Evolutionary conservation across 2,888 invertebrate genomes (phyloP), one percentile per base, ranked within the genome.

Genomic region (Orthosia cruda): DNA sequence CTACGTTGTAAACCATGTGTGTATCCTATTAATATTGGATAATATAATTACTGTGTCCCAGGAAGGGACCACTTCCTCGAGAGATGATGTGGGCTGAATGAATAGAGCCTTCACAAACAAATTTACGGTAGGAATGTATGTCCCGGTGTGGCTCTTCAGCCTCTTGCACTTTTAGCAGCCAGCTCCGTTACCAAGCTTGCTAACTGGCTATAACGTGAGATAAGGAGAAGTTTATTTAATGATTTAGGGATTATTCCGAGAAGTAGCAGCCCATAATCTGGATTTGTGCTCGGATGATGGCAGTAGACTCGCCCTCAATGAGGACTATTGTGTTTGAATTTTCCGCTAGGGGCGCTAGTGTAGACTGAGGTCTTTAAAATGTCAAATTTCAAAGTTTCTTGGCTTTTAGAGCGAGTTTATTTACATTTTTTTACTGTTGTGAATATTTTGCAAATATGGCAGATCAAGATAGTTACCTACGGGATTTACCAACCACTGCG

Each of bases 51-150:
- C 55, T 18, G 16, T 9, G 20, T 15, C 16, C 26, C 68, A 69
- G 20, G 15, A 71, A 71, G 7, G 70, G 49, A 57, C 32, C 7
- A 20, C 15, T 71, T 71, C n/a, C 71, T 57, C 9, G 4, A 15
- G 52, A 49, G 18, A 15, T 47, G 49, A 58, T n/a, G 3, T 49
- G 49, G n/a, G 40, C 9, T 50, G 15, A 57, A 58, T 50, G 7
- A 23, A 50, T 57, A 49, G 16, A 20, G 7, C 20, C 4, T n/a
- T n/a, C 13, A 52, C 23, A 23, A 32, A 5, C 18, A 3, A 55
- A 20, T 47, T 23, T n/a, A 18, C 15, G n/a, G 3, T 67, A 50
- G 20, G 3, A 40, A 50, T 4, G 3, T 26, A 26, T 9, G 40
- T 40, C 9, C 9, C 9, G 12, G 15, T 55, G 70, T 7, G 1